phyloP scores from a whole-genome alignment of 1,140 invertebrate genomes.

The Lordiphosa collinella region DNA sequence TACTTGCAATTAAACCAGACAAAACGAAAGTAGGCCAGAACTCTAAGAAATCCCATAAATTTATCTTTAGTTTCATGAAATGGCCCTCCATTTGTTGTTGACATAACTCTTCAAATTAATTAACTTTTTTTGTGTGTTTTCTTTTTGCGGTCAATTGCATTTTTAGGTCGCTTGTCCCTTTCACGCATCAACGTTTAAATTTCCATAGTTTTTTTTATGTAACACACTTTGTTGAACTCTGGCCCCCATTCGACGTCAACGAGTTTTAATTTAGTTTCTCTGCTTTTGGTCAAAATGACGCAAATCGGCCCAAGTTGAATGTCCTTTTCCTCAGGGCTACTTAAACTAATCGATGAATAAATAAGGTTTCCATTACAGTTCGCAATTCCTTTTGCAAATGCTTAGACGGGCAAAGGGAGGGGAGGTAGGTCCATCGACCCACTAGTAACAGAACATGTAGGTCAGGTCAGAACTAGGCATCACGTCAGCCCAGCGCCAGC shows the following conservation, averaged over 20 bases:
- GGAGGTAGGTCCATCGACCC: neutral
- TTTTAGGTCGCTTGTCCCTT: conserved; percentile 28
- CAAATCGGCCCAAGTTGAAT: conserved; percentile 49
- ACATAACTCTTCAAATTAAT: conserved; percentile 44
- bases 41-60: neutral
- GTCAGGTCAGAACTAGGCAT: conserved; percentile 44
- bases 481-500: conserved; percentile 33
- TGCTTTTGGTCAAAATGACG: conserved; percentile 34
- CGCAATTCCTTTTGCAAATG: conserved; percentile 36
- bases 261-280: conserved; percentile 28
- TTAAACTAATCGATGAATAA: conserved; percentile 38
- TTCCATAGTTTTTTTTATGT: conserved; percentile 30
- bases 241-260: conserved; percentile 16
- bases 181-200: conserved; percentile 23
- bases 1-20: conserved; percentile 22
- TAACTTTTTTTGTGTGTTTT: conserved; percentile 4
- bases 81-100: conserved; percentile 24
- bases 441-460: conserved; percentile 44
- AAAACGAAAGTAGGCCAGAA: conserved; percentile 28
- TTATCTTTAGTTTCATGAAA: neutral
- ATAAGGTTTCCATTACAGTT: conserved; percentile 47
- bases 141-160: conserved; percentile 53
- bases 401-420: conserved; percentile 5
- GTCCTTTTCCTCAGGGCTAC: conserved; percentile 35
- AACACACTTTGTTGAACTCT: conserved; percentile 22